Evolutionary conservation across 2,113 vertebrate species (phyloP).

Genomic region (Carassius auratus): DNA sequence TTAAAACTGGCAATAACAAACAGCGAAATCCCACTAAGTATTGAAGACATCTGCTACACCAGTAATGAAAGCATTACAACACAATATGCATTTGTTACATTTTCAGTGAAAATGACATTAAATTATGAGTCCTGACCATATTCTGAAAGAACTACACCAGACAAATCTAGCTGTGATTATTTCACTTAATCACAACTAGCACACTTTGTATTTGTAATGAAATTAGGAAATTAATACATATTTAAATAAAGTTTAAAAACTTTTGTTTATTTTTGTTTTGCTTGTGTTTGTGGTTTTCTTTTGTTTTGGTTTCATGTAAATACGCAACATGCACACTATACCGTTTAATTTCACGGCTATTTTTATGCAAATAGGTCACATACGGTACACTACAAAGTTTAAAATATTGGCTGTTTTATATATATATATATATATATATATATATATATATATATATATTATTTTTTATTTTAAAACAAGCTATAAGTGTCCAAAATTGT

Average conservation of each 20-base stretch:
- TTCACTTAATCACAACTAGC: background rate
- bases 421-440: too few species aligned
- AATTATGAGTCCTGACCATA: background rate
- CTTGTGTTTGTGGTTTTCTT: too few species aligned
- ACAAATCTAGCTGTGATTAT: background rate
- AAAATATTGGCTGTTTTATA: too few species aligned
- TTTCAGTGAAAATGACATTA: background rate
- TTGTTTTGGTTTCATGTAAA: background rate
- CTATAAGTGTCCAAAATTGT: too few species aligned
- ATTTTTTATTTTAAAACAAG: too few species aligned
- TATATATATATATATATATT: too few species aligned
- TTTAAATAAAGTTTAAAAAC: too few species aligned
- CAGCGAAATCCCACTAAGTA: background rate
- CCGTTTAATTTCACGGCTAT: background rate
- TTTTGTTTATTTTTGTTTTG: too few species aligned
- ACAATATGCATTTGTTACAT: background rate
- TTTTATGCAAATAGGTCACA: too few species aligned
- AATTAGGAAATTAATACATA: background rate
- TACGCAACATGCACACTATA: background rate
- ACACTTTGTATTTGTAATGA: background rate
- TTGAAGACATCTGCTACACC: background rate
- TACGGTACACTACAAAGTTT: too few species aligned
- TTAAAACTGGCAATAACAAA: background rate
- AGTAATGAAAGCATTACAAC: background rate
- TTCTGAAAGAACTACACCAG: background rate